These are phyloP conservation scores for Drosophila busckii DNA, from an alignment of 1,140 invertebrate genomes.

Conservation along the genomic window DNA sequence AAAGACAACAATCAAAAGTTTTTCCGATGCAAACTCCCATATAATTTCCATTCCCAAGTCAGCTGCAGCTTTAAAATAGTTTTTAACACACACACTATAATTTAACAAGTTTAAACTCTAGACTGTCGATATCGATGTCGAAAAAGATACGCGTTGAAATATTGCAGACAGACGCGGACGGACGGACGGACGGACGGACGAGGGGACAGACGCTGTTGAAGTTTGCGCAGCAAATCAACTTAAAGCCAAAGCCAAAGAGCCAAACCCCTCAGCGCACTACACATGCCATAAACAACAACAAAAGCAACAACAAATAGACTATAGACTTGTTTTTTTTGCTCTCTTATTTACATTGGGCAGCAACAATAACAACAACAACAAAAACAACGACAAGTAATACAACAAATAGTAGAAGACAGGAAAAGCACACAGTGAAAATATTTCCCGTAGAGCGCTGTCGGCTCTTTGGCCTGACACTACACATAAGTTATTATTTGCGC, in stretches of 20 bases:
- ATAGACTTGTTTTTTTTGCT: slow-evolving; percentile 10
- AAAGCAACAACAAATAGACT: slow-evolving; percentile 20
- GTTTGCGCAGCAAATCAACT: slow-evolving; percentile 14
- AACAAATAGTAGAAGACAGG: slow-evolving; percentile 28
- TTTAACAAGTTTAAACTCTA: too few species aligned
- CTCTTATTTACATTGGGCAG: slow-evolving; percentile 36
- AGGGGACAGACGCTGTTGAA: too few species aligned
- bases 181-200: too few species aligned
- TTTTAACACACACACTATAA: too few species aligned
- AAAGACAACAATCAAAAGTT: too few species aligned
- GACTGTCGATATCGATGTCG: too few species aligned
- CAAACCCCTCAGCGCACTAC: not conserved
- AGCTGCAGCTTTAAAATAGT: too few species aligned
- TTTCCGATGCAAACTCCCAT: too few species aligned
- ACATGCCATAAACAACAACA: not conserved
- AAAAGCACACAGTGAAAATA: slow-evolving; percentile 46
- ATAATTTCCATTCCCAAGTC: too few species aligned
- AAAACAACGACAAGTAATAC: slow-evolving; percentile 23
- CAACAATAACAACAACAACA: too few species aligned
- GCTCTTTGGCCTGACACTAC: slow-evolving; percentile 56
- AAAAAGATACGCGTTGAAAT: too few species aligned
- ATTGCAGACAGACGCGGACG: not conserved
- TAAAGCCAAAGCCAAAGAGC: slow-evolving; percentile 12
- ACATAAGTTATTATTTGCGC: slow-evolving; percentile 72
- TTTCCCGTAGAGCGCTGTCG: slow-evolving; percentile 58